Evolutionary conservation across 2,888 invertebrate genomes (phyloP).

Genomic region (Troides oblongomaculatus): DNA sequence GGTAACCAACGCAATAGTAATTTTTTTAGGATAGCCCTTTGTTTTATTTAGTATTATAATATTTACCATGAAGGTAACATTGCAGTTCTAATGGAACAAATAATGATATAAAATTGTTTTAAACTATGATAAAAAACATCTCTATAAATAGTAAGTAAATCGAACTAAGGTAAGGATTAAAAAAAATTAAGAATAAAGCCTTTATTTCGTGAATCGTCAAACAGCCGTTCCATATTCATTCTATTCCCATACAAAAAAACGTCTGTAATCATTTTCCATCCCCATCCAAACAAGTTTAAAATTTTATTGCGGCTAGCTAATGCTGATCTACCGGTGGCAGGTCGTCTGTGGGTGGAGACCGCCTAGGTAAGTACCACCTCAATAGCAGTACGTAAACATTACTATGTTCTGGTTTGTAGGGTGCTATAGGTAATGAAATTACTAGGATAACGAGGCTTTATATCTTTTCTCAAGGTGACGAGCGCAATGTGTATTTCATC

Average conservation of each 20-base stretch:
- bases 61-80: neutral
- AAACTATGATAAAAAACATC: too few relatives aligned
- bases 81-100: neutral
- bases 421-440: too few relatives aligned
- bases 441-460: too few relatives aligned
- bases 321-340: neutral
- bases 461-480: too few relatives aligned
- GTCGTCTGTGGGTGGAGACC: too few relatives aligned
- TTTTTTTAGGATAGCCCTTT: constrained; percentile 5
- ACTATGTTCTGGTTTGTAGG: too few relatives aligned
- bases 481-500: too few relatives aligned
- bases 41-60: neutral
- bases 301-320: neutral
- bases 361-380: too few relatives aligned
- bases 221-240: neutral
- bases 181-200: neutral
- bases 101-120: neutral
- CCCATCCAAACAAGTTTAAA: neutral
- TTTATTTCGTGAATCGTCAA: neutral
- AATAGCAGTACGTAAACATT: too few relatives aligned
- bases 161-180: neutral
- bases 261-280: neutral
- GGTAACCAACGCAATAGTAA: neutral
- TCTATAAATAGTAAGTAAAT: too few relatives aligned
- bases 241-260: neutral